These are phyloP conservation scores for Sabatieria punctata DNA, from an alignment of 2,888 invertebrate genomes.

Conservation along the genomic window DNA sequence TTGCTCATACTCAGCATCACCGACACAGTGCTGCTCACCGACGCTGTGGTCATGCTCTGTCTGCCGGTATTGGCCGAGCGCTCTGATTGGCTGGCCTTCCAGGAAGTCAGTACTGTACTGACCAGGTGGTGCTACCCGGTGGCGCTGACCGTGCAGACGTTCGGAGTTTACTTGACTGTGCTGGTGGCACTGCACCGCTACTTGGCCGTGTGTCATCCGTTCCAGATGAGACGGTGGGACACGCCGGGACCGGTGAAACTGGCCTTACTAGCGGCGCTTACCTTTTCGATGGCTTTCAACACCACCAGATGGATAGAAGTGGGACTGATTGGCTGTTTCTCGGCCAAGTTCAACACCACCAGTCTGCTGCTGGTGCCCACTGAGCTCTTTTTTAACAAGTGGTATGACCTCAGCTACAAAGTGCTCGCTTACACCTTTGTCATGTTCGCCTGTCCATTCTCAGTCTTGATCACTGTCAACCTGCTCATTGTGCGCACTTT, in stretches of 20 bases:
- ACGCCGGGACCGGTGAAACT: neutral
- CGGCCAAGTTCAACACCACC: too few relatives aligned
- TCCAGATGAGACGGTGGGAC: neutral
- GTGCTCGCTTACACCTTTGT: neutral
- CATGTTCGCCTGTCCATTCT: neutral
- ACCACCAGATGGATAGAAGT: neutral
- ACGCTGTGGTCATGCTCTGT: constrained; percentile 3
- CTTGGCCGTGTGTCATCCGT: constrained; percentile 1
- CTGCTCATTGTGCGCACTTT: neutral
- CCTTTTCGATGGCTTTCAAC: neutral
- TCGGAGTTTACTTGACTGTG: neutral
- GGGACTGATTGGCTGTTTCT: neutral
- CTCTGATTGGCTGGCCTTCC: neutral
- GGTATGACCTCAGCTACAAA: too few relatives aligned
- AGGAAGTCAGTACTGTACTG: neutral
- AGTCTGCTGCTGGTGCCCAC: neutral
- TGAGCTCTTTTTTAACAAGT: neutral
- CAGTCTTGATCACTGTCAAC: neutral
- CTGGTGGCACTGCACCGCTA: neutral
- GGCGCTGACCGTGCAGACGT: neutral
- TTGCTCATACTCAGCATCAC: neutral
- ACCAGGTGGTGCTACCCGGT: neutral
- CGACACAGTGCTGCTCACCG: neutral
- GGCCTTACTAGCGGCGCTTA: neutral
- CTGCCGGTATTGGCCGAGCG: neutral